Conservation (phyloP, 2,113 vertebrate genomes). For the Potamarius usumacintae region DNA sequence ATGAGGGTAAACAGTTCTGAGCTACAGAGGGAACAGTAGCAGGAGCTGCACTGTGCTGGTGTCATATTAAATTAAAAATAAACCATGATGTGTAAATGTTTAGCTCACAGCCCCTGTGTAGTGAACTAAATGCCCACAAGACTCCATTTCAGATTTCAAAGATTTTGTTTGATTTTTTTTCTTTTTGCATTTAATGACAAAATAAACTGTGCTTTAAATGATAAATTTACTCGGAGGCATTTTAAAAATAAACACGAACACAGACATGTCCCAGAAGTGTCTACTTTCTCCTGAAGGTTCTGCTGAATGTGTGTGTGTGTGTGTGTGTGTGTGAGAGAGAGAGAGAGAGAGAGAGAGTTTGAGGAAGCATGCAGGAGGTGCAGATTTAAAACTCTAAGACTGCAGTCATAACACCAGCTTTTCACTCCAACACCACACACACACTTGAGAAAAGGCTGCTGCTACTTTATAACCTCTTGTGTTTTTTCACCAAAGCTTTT, state of each 20-base stretch:
- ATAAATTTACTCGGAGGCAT: background rate
- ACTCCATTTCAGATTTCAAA: background rate
- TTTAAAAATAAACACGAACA: background rate
- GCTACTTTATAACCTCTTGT: background rate
- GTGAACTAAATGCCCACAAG: background rate
- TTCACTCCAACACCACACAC: background rate
- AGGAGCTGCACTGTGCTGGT: background rate
- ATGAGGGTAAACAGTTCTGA: background rate
- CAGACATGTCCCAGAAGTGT: background rate
- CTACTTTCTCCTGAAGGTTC: background rate
- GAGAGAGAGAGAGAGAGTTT: background rate
- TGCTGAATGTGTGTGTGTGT: background rate
- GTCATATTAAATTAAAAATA: background rate
- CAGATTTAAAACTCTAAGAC: conserved; percentile 3
- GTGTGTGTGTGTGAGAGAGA: background rate
- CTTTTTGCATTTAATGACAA: background rate
- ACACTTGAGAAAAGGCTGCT: background rate
- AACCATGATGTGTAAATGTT: background rate
- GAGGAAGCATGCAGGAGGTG: background rate
- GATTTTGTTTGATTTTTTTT: background rate
- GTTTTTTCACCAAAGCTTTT: background rate
- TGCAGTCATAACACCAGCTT: conserved; percentile 36
- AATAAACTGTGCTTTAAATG: background rate
- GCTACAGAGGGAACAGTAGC: background rate
- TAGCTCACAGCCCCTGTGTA: no score